A percentile compares a stretch with the other conserved stretches of the same genome.
Conservation (phyloP, 2,113 vertebrate species). For the Pangasianodon gigas region DNA sequence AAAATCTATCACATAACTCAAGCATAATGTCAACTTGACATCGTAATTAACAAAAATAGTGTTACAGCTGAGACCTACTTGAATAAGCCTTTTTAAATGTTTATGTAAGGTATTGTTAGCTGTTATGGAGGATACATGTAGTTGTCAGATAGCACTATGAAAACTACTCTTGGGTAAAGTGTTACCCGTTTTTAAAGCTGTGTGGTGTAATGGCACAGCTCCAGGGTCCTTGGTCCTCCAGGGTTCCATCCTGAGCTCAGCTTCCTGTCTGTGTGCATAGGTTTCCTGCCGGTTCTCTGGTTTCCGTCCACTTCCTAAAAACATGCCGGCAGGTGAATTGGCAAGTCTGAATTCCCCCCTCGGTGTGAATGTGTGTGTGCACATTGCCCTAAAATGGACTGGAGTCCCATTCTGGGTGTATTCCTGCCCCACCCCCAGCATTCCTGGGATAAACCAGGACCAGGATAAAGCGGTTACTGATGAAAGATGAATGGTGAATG, state of each 20-base stretch:
- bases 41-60: not conserved
- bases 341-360: no score
- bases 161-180: not conserved
- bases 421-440: not conserved
- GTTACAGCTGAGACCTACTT: not conserved
- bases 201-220: not conserved
- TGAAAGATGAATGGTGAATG: not conserved
- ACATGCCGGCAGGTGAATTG: no score
- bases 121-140: not conserved
- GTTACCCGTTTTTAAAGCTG: not conserved
- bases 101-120: not conserved
- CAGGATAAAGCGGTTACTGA: not conserved
- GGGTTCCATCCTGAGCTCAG: not conserved
- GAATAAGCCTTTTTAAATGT: not conserved
- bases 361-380: not conserved
- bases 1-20: not conserved
- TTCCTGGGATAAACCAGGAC: not conserved
- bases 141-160: no score
- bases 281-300: no score
- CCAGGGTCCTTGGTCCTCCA: not conserved
- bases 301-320: not conserved
- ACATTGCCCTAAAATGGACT: no score
- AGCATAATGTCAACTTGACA: no score
- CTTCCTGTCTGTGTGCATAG: no score
- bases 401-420: no score